Conservation (phyloP, 2,113 vertebrate species). For the Poeciliopsis retropinna region DNA sequence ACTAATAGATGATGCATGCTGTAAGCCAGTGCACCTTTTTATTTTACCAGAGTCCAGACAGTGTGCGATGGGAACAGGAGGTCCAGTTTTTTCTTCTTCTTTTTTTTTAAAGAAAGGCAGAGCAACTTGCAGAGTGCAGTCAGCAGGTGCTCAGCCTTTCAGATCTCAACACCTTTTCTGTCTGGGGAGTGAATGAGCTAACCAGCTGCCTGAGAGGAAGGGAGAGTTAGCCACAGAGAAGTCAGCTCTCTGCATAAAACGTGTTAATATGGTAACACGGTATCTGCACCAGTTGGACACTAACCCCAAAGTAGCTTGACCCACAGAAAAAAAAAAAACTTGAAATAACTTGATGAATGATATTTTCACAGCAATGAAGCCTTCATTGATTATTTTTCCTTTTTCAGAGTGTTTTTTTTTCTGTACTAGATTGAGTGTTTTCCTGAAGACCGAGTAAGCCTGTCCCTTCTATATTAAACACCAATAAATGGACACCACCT, state of each 20-base stretch:
- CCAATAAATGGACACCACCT: conserved; percentile 83
- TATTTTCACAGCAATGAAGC: conserved; percentile 63
- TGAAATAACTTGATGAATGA: conserved; percentile 62
- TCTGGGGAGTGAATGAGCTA: conserved; percentile 26
- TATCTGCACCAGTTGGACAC: not conserved
- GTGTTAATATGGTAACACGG: conserved; percentile 7
- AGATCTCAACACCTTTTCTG: conserved; percentile 48
- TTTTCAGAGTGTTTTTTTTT: conserved; percentile 58
- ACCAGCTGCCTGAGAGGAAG: conserved; percentile 24
- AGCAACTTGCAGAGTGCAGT: conserved; percentile 64
- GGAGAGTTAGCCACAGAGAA: not conserved
- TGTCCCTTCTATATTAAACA: conserved; percentile 66
- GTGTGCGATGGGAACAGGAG: conserved; percentile 49
- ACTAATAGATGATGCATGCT: conserved; percentile 72
- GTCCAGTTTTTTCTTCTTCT: not conserved
- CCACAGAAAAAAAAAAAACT: conserved; percentile 18
- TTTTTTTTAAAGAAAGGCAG: conserved; percentile 32
- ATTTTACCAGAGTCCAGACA: conserved; percentile 50
- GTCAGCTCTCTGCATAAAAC: not conserved
- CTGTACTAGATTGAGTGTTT: conserved; percentile 55
- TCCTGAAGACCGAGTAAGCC: conserved; percentile 59
- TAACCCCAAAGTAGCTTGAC: not conserved
- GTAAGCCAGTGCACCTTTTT: conserved; percentile 55
- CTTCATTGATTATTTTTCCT: conserved; percentile 57
- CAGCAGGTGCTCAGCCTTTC: conserved; percentile 68